Percentiles rank a stretch among this genome's conserved stretches.
Evolutionary conservation across 2,888 invertebrate genomes (phyloP).

Genomic region (Dasysyrphus tricinctus): DNA sequence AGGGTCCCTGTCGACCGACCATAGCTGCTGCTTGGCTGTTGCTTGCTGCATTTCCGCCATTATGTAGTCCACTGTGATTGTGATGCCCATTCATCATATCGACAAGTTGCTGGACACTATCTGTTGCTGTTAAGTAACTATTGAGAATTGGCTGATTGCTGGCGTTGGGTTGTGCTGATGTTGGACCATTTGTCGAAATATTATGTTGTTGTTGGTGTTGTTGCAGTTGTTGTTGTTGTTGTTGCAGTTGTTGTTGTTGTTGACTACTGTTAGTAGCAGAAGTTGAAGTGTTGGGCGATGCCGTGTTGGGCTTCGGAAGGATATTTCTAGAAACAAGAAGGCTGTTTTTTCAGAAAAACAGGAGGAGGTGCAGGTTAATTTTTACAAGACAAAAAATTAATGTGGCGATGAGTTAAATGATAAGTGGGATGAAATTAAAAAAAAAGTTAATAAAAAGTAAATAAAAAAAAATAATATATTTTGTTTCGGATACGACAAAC

Average conservation of each 20-base stretch:
- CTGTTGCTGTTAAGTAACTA: constrained; percentile 76
- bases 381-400: constrained; percentile 77
- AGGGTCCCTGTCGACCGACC: constrained; percentile 89
- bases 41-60: constrained; percentile 80
- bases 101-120: constrained; percentile 76
- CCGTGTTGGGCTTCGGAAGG: constrained; percentile 82
- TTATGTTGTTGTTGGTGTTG: constrained; percentile 62
- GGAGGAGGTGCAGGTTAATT: constrained; percentile 76
- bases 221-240: background rate
- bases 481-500: background rate
- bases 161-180: constrained; percentile 45
- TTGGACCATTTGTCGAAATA: constrained; percentile 71
- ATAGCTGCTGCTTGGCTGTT: constrained; percentile 66
- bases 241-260: constrained; percentile 40
- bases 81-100: constrained; percentile 77
- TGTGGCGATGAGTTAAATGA: constrained; percentile 77
- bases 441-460: constrained; percentile 23
- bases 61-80: constrained; percentile 61
- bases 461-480: background rate
- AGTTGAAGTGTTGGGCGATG: constrained; percentile 41
- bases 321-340: constrained; percentile 82
- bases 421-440: constrained; percentile 67
- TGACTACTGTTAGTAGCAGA: constrained; percentile 14
- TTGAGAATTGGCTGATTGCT: constrained; percentile 76
- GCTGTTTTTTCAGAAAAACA: constrained; percentile 77